Percentiles rank a stretch among this genome's conserved stretches.
Evolutionary conservation across 2,888 invertebrate genomes (phyloP).

Genomic region (Tipula lateralis): DNA sequence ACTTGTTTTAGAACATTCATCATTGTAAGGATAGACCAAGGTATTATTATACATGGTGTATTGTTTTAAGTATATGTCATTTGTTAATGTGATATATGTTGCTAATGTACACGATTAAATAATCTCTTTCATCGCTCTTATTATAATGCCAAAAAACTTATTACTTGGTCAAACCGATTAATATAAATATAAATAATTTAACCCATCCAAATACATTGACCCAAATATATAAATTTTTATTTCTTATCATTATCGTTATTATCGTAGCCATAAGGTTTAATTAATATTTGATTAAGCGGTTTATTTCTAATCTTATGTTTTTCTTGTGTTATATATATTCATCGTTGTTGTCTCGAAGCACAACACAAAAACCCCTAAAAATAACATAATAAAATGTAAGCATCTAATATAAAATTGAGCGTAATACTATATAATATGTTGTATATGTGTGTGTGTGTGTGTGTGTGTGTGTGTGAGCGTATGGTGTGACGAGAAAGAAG

Average conservation of each 20-base stretch:
- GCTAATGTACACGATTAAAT: too few relatives aligned
- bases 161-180: not conserved
- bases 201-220: not conserved
- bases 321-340: not conserved
- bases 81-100: too few relatives aligned
- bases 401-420: not conserved
- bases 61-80: too few relatives aligned
- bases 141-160: not conserved
- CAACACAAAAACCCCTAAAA: not conserved
- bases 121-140: not conserved
- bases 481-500: not conserved
- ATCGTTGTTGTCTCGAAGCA: not conserved
- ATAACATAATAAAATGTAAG: not conserved
- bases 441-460: too few relatives aligned
- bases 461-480: too few relatives aligned
- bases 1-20: too few relatives aligned
- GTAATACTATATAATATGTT: not conserved
- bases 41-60: too few relatives aligned
- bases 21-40: too few relatives aligned
- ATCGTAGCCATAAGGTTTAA: slow-evolving; percentile 9
- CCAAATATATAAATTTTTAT: slow-evolving; percentile 9
- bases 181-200: not conserved
- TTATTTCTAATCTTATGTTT: not conserved
- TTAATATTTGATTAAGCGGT: slow-evolving; percentile 11
- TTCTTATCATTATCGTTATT: slow-evolving; percentile 11